These are phyloP conservation scores for Drymodes brunneopygia DNA, from an alignment of 2,113 vertebrate species.

Conservation along the genomic window DNA sequence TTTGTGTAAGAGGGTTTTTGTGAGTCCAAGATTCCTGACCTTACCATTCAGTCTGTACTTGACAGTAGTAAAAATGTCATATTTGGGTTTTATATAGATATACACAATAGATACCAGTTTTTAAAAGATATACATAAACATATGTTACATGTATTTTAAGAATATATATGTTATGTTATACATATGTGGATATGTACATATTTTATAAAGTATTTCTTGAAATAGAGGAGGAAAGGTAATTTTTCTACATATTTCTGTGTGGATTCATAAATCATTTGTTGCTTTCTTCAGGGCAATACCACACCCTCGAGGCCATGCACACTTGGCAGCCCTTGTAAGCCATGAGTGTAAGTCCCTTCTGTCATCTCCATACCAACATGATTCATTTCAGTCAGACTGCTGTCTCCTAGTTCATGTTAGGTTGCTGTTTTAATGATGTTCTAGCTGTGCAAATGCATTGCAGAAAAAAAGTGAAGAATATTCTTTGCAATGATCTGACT, in stretches of 20 bases:
- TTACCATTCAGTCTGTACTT: background rate
- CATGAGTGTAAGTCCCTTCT: slow-evolving; percentile 87
- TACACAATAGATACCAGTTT: background rate
- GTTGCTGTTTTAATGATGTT: background rate
- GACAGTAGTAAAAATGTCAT: background rate
- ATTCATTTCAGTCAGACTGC: background rate
- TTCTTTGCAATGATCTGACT: background rate
- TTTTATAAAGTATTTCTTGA: background rate
- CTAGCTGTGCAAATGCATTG: background rate
- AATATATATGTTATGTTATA: background rate
- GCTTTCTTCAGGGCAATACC: slow-evolving; percentile 86
- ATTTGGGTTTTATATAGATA: background rate
- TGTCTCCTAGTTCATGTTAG: background rate
- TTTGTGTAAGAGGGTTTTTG: background rate
- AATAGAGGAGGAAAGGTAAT: background rate
- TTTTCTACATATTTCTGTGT: background rate
- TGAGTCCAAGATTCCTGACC: background rate
- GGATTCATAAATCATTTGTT: background rate
- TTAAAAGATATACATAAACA: background rate
- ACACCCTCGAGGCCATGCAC: slow-evolving; percentile 94
- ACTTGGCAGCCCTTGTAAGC: slow-evolving; percentile 92
- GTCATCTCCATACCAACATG: background rate
- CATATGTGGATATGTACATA: background rate
- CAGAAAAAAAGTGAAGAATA: background rate
- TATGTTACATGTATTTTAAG: background rate